Evolutionary conservation across 2,113 vertebrate genomes (phyloP).

Genomic region (Podocnemis expansa): DNA sequence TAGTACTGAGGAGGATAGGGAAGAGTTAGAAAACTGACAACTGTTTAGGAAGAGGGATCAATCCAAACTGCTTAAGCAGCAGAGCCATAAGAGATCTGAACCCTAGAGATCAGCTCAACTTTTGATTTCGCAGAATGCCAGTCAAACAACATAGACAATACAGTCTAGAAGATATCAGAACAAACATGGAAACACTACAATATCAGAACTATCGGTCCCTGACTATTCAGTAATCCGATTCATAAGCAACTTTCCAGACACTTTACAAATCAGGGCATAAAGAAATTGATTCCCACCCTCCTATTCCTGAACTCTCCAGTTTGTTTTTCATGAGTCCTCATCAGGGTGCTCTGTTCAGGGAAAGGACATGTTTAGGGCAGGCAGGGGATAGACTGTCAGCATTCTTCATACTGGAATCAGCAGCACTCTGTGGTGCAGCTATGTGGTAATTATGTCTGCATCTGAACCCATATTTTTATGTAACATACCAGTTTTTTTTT

Average conservation of each 20-base stretch:
- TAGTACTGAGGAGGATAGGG: not conserved
- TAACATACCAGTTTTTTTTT: conserved; percentile 16
- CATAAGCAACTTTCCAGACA: not conserved
- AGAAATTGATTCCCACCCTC: not conserved
- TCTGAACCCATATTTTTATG: not conserved
- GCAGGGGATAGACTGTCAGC: not conserved
- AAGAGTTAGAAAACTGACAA: not conserved
- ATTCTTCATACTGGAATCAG: not conserved
- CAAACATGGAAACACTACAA: not conserved
- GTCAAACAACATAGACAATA: not conserved
- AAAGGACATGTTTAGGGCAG: not conserved
- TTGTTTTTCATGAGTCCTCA: too few species aligned
- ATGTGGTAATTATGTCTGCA: not conserved
- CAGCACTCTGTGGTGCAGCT: conserved; percentile 16
- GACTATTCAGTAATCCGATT: not conserved
- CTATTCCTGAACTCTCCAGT: too few species aligned
- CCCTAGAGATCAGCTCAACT: not conserved
- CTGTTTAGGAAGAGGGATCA: not conserved
- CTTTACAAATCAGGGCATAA: not conserved
- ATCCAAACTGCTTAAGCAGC: not conserved
- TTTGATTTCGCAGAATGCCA: not conserved
- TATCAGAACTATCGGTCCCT: not conserved
- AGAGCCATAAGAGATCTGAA: not conserved
- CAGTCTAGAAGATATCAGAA: too few species aligned
- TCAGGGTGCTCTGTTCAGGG: conserved; percentile 1